A percentile compares a stretch with the other conserved stretches of the same genome.
Evolutionary conservation across 53 echinoderm and acorn worm genomes (phyloP).

Genomic region (Glandiceps talaboti): DNA sequence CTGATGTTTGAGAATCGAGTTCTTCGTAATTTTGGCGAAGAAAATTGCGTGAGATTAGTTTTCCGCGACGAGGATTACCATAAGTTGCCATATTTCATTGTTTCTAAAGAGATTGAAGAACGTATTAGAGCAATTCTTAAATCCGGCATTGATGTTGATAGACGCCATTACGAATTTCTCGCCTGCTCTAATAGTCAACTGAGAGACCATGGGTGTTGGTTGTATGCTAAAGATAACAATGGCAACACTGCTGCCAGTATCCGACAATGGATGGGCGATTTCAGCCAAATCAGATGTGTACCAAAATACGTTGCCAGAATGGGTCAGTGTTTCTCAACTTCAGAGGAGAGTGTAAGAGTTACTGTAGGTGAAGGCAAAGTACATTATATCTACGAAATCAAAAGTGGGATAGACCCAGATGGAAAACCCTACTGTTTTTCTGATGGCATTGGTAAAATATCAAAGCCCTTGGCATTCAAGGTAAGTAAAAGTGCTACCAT

Average conservation of each 20-base stretch:
- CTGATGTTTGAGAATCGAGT: slow-evolving; percentile 4
- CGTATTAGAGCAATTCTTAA: not conserved
- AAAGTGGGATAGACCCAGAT: not conserved
- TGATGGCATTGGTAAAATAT: slow-evolving; percentile 17
- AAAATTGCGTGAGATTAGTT: slow-evolving; percentile 6
- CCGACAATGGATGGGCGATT: slow-evolving; percentile 13
- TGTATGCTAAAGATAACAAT: slow-evolving; percentile 2
- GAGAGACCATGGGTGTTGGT: slow-evolving; percentile 18
- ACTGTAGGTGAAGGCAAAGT: slow-evolving; percentile 3
- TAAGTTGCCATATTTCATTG: not conserved
- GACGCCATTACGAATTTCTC: not conserved
- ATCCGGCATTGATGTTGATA: not conserved
- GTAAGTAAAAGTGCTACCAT: too few species aligned
- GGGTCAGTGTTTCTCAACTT: slow-evolving; percentile 18
- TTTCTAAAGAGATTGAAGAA: not conserved
- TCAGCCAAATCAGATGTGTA: slow-evolving; percentile 4
- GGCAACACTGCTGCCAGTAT: not conserved
- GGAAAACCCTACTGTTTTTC: slow-evolving; percentile 9
- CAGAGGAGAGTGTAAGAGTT: not conserved
- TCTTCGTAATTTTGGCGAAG: slow-evolving; percentile 10
- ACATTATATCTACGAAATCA: not conserved
- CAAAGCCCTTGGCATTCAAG: not conserved
- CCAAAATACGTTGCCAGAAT: slow-evolving; percentile 9
- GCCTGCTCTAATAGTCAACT: slow-evolving; percentile 10
- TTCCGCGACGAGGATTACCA: slow-evolving; percentile 14